Evolutionary conservation across 2,888 invertebrate species (phyloP), one percentile per base, ranked within the genome.

Genomic region (Napeogenes sylphis): DNA sequence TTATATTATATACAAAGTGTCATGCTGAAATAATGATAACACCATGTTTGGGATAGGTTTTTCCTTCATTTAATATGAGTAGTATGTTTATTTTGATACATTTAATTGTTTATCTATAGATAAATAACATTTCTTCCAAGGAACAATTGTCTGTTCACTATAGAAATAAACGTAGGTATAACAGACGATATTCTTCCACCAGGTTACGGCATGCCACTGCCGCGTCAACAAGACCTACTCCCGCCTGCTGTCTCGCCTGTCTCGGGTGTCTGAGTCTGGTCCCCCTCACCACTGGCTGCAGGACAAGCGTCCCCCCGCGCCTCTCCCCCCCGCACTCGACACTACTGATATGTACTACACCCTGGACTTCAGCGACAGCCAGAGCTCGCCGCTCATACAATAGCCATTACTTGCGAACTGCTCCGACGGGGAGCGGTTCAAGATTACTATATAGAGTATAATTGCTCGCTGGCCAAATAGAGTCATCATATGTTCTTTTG

Each of bases 171-270:
- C 21, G 21, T 21, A 21, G 21, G 21, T 21, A 21, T 51, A 10
- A 21, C 21, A 51, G 13, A 21, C 10, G 51, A 21, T 42, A 14
- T 30, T 10, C 4, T 82, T 83, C 46, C 85, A 47, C 14, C 8
- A 94, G 94, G 94, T 94, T 71, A 93, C 94, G 58, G 94, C 93
- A 51, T 95, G 95, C 81, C 95, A 95, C 82, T 95, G 95, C 83
- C 93, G 95, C 71, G 93, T 95, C 70, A 94, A 95, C 87, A 94
- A 94, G 84, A 95, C 95, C 0, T 95, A 95, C 84, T 93, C 94
- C 56, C 92, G 93, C 45, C 90, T 93, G 73, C 85, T 93, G 62
- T 91, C 93, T 6, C 90, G 92, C 45, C 83, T 92, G 70, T 86
- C 90, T 4, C 92, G 92, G 64, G 82, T 74, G 45, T 57, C 82